phyloP scores from a whole-genome alignment of 2,888 invertebrate genomes.

The Nymphalis c-album region DNA sequence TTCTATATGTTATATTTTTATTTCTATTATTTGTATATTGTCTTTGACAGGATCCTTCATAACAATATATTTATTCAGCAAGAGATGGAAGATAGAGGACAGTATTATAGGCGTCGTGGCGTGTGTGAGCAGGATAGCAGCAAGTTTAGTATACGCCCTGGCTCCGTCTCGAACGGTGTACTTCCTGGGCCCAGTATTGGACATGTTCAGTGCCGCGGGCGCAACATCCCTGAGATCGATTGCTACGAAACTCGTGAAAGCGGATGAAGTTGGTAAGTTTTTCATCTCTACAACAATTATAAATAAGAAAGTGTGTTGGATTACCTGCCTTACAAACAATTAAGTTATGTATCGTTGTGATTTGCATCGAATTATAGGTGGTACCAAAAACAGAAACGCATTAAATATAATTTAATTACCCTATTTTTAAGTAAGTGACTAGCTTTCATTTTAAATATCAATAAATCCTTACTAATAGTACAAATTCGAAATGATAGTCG shows the following conservation, averaged over 20 bases:
- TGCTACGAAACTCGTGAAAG: slow-evolving; percentile 79
- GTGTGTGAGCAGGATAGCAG: slow-evolving; percentile 77
- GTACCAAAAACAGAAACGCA: too few species aligned
- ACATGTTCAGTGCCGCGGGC: slow-evolving; percentile 81
- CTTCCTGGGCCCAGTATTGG: slow-evolving; percentile 78
- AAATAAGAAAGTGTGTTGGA: too few species aligned
- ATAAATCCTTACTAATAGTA: too few species aligned
- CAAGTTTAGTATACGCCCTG: slow-evolving; percentile 75
- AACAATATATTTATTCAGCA: slow-evolving; percentile 78
- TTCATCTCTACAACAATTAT: too few species aligned
- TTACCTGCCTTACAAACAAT: too few species aligned
- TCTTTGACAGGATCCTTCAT: slow-evolving; percentile 72
- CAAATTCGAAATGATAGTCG: too few species aligned
- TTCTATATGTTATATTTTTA: too few species aligned
- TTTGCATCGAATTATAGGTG: too few species aligned
- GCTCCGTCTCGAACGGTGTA: slow-evolving; percentile 71
- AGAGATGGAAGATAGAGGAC: slow-evolving; percentile 76
- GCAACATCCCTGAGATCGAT: slow-evolving; percentile 81
- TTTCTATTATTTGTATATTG: background rate
- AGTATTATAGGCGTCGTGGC: slow-evolving; percentile 75
- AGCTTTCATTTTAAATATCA: too few species aligned
- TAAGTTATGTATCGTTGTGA: too few species aligned
- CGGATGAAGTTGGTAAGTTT: slow-evolving; percentile 79
- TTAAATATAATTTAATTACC: too few species aligned
- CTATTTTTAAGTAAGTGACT: too few species aligned